These are phyloP conservation scores for Flexamia atlantica DNA, from an alignment of 2,888 invertebrate species.

Conservation along the genomic window DNA sequence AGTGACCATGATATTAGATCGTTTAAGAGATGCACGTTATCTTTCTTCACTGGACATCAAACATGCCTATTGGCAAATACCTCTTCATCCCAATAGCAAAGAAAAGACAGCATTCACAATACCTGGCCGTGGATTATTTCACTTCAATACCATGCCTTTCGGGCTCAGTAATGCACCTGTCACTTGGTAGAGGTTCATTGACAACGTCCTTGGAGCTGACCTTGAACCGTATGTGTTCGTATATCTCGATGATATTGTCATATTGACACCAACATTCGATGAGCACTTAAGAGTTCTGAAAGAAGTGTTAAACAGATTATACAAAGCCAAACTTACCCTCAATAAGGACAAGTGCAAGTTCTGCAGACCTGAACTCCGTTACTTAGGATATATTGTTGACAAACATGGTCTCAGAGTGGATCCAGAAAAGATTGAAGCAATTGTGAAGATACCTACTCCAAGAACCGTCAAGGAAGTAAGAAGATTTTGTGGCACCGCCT, in stretches of 20 bases:
- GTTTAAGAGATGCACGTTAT: conserved; percentile 60
- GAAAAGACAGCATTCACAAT: too few relatives aligned
- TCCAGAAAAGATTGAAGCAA: conserved; percentile 45
- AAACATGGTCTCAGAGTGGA: conserved; percentile 66
- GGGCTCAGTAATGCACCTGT: too few relatives aligned
- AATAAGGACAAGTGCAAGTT: conserved; percentile 68
- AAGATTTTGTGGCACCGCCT: conserved; percentile 38
- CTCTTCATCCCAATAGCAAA: conserved; percentile 66
- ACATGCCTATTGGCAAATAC: too few relatives aligned
- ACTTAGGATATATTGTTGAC: too few relatives aligned
- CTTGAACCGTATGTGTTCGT: conserved; percentile 57
- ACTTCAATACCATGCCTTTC: too few relatives aligned
- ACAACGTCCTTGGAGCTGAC: conserved; percentile 50
- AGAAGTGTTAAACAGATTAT: background rate
- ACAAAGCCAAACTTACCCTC: conserved; percentile 7
- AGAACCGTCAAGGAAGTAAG: background rate
- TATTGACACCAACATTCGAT: conserved; percentile 47
- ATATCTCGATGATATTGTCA: conserved; percentile 41
- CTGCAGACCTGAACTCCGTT: conserved; percentile 64
- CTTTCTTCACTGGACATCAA: conserved; percentile 64
- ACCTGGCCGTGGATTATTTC: too few relatives aligned
- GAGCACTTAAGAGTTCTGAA: conserved; percentile 2
- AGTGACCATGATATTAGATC: conserved; percentile 64
- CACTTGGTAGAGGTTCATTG: too few relatives aligned
- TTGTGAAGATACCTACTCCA: conserved; percentile 35